Percentiles rank a stretch among this genome's conserved stretches.
Conservation (phyloP, 2,888 invertebrate genomes). For the Tipula unca region DNA sequence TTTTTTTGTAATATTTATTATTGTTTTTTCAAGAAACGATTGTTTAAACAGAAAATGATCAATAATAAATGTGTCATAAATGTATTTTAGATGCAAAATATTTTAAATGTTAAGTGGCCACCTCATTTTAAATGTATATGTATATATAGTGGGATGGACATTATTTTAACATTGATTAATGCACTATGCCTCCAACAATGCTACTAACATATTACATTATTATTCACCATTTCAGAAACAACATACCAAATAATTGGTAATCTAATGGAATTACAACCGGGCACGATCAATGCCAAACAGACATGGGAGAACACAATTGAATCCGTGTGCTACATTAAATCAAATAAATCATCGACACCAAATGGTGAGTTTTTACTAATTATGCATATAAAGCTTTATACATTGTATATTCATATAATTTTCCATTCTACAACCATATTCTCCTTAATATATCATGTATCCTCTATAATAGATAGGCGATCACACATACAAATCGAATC, state of each 20-base stretch:
- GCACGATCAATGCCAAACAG: conserved; percentile 39
- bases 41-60: neutral
- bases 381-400: neutral
- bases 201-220: neutral
- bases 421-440: neutral
- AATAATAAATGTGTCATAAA: conserved; percentile 8
- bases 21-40: neutral
- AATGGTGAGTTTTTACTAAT: neutral
- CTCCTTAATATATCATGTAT: neutral
- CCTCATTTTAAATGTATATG: neutral
- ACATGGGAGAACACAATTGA: conserved; percentile 42
- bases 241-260: neutral
- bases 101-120: neutral
- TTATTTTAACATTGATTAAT: neutral
- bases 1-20: neutral
- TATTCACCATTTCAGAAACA: neutral
- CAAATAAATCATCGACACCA: conserved; percentile 1
- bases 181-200: neutral
- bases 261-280: conserved; percentile 32
- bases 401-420: neutral
- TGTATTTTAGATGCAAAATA: neutral
- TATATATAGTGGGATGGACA: neutral
- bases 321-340: conserved; percentile 39
- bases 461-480: neutral
- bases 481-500: neutral